Evolutionary conservation across 1,140 invertebrate species (phyloP).

Genomic region (Drosophila lacteicornis): DNA sequence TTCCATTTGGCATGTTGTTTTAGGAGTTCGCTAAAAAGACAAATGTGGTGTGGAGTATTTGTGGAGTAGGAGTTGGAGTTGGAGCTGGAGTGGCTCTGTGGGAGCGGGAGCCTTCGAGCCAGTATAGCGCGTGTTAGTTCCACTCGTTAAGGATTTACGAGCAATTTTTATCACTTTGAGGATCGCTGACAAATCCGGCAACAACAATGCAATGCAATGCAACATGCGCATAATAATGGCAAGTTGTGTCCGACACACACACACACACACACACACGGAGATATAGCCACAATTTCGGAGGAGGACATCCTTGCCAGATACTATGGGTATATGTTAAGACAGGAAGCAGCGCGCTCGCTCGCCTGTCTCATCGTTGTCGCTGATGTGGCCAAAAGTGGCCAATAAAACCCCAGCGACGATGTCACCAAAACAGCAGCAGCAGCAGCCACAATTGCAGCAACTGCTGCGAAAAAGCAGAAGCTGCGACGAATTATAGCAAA

Average conservation of each 20-base stretch:
- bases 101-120: conserved; percentile 15
- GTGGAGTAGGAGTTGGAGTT: conserved; percentile 12
- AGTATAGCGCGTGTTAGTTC: conserved; percentile 77
- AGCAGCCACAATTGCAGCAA: conserved; percentile 16
- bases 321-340: conserved; percentile 11
- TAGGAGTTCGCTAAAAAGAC: conserved; percentile 73
- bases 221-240: conserved; percentile 82
- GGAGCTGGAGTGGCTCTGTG: conserved; percentile 3
- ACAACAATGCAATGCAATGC: conserved; percentile 71
- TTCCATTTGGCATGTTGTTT: conserved; percentile 70
- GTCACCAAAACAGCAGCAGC: conserved; percentile 31
- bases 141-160: conserved; percentile 85
- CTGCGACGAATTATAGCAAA: conserved; percentile 75
- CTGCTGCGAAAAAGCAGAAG: conserved; percentile 30
- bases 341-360: conserved; percentile 58
- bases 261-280: conserved; percentile 1
- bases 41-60: conserved; percentile 63
- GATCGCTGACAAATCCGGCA: conserved; percentile 85
- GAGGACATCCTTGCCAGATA: conserved; percentile 9
- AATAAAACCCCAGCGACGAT: conserved; percentile 77
- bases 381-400: conserved; percentile 83
- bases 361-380: conserved; percentile 83
- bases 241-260: conserved; percentile 59
- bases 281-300: conserved; percentile 16
- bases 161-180: conserved; percentile 85